Base-by-base conservation (phyloP, 2,113 vertebrate species). In the Prietella phreatophila region DNA sequence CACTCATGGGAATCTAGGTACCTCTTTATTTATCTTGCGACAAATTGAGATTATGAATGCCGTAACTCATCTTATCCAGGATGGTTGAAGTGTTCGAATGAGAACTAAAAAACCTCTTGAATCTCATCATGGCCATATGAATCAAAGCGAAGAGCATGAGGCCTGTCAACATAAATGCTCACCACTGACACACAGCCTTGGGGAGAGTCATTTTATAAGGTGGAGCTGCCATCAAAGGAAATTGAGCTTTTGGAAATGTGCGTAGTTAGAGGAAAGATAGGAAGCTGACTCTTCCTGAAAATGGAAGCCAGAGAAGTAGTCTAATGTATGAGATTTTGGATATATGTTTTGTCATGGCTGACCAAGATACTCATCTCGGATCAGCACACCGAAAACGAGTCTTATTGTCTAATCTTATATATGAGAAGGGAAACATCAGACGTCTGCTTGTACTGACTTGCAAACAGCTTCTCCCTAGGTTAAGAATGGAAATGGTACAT, bases 181-280 rank as follows among this genome's bases (percentile, higher is more conserved):
- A 56, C 19, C 71, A 61, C 73, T 58, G 69, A 84, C 87, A 47
- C 82, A 75, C 82, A 83, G 82, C 87, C 87, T 88, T 88, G 87
- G 60, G 76, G 71, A 84, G 58, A 55, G 87, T 36, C 71, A 58
- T 84, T 88, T 87, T 83, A 87, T 83, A 87, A 78, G 86, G 80
- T 63, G 69, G 81, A 87, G 53, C 86, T 65, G 71, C 87, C 82
- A 84, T 88, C 87, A 88, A 56, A 78, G 87, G 42, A 88, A 84
- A 88, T 84, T 88, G 82, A 84, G 87, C 71, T 88, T 83, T 65
- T 60, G 87, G 87, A 65, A 84, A 83, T 53, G 76, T 50, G 82
- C 42, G 82, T 84, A 60, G 71, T 84, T 88, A 84, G 50, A 67
- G 82, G 55, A 84, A 84, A 84, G 71, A 88, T 83, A 88, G 27